These are phyloP conservation scores for Platysteira castanea DNA, from an alignment of 2,113 vertebrate genomes.

Conservation along the genomic window DNA sequence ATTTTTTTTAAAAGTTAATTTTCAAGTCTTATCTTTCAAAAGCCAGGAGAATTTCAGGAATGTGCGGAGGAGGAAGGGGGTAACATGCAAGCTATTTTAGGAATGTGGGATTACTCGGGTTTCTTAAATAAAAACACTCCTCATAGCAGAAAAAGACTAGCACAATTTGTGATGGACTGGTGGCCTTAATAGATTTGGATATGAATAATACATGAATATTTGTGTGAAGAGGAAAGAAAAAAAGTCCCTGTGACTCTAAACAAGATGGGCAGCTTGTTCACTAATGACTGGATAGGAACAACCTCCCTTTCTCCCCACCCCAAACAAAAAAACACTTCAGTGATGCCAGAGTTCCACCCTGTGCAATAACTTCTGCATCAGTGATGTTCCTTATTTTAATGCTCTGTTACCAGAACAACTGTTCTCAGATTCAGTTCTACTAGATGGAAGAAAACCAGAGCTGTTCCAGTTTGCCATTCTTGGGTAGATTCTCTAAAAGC, in stretches of 20 bases:
- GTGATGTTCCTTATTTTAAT: neutral
- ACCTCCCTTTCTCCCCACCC: neutral
- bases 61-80: neutral
- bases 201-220: neutral
- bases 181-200: neutral
- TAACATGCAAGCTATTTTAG: neutral
- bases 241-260: neutral
- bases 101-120: neutral
- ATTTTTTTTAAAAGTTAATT: neutral
- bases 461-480: neutral
- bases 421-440: neutral
- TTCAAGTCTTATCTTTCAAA: neutral
- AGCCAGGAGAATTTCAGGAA: neutral
- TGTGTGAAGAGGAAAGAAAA: neutral
- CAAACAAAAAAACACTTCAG: neutral
- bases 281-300: neutral
- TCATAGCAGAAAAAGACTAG: neutral
- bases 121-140: neutral
- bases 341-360: neutral
- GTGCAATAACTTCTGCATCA: rapidly evolving
- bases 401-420: neutral
- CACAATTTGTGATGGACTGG: neutral
- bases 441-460: neutral
- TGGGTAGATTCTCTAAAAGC: neutral
- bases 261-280: neutral